Base-by-base conservation (phyloP, 2,113 vertebrate genomes). In the Halichoeres trimaculatus region DNA sequence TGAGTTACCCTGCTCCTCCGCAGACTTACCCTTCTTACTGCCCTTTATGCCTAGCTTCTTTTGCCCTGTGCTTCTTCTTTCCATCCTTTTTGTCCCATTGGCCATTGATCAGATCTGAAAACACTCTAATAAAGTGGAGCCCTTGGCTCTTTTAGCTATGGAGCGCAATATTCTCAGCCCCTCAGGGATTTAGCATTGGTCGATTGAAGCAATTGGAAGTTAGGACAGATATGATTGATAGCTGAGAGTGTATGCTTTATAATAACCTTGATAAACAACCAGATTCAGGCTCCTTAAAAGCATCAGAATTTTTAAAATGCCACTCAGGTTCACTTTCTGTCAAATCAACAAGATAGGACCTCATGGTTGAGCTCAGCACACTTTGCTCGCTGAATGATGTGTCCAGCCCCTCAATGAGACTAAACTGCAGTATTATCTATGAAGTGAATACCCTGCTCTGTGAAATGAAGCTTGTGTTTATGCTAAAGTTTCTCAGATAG, bases 1-100 rank as follows among this genome's bases (percentile, higher is more conserved):
- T 82, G 83, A 82, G 77, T 80, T 77, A 68, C 70, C 67, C 56
- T 61, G 58, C 66, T 87, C 70, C 70, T 75, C 71, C 24, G 54
- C 62, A 74, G 57, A 57, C 65, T 57, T 61, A 61, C 24, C 65
- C 78, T 59, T 67, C 61, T 38, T 12, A 51, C 54, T 78, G 72
- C 74, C 77, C 73, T 81, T 66, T 56, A 74, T 63, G 20, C 20
- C 26, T 71, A 24, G 36, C 45, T 63, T 72, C 53, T 73, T 40
- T 60, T 48, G 10, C 52, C 51, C 35, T 43, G 5, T 13, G 48
- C 16, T 50, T 34, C 47, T 62, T 47, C 47, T 56, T 70, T 70
- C 30, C 50, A 53, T 64, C 50, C 35, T 56, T 70, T 74, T 76
- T 52, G 43, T 78, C 20, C 53, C 72, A 22, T 11, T 17, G 22